phyloP scores from a whole-genome alignment of 2,113 vertebrate genomes.

The Brachionichthys hirsutus region DNA sequence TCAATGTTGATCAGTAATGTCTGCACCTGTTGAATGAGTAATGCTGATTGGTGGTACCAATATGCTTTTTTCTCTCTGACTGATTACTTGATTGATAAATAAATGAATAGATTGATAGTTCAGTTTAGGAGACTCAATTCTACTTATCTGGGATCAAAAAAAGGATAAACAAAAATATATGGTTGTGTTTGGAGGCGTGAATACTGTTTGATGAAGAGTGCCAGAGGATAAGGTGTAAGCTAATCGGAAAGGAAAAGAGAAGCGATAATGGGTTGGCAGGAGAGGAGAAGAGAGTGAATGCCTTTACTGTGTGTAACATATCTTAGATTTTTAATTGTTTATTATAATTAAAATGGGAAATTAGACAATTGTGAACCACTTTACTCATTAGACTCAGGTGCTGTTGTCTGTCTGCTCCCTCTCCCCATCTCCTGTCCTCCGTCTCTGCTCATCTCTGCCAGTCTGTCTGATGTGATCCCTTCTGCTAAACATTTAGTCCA shows the following conservation, averaged over 20 bases:
- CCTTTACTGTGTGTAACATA: conserved; percentile 5
- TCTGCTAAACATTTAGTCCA: conserved; percentile 26
- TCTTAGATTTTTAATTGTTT: conserved; percentile 2
- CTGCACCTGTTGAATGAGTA: no score
- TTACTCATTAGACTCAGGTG: background rate
- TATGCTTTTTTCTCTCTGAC: background rate
- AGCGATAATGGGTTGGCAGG: conserved; percentile 10
- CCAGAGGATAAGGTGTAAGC: background rate
- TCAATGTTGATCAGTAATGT: no score
- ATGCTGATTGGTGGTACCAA: conserved; percentile 12
- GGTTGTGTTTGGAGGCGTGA: background rate
- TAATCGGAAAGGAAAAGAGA: conserved; percentile 12
- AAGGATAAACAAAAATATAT: no score
- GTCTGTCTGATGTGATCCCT: conserved; percentile 10
- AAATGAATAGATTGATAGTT: background rate
- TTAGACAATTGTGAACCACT: background rate
- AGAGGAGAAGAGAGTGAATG: background rate
- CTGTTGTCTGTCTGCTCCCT: background rate
- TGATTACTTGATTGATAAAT: background rate
- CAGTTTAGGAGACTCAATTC: no score
- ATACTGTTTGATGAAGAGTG: background rate
- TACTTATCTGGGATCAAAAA: no score
- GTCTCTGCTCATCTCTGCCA: conserved; percentile 29
- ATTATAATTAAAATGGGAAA: no score
- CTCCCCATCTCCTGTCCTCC: conserved; percentile 11